phyloP scores from a whole-genome alignment of 92 coral and sea anemone genomes.

The Bergia puertoricense region DNA sequence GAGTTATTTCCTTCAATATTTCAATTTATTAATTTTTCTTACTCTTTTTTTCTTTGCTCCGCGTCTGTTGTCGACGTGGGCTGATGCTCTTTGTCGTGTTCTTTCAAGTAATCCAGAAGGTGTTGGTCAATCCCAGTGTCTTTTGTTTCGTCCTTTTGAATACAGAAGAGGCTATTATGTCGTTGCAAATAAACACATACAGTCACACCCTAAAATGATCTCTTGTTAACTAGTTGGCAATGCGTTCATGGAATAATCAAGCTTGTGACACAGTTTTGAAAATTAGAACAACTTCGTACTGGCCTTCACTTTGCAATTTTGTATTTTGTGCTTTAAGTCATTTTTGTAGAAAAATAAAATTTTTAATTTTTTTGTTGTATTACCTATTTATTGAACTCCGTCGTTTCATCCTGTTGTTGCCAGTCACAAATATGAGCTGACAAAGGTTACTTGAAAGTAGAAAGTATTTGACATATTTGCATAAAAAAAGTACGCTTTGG shows the following conservation, averaged over 20 bases:
- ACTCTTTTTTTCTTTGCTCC: neutral
- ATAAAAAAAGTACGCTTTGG: too few relatives aligned
- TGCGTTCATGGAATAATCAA: too few relatives aligned
- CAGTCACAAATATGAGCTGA: neutral
- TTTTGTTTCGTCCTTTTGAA: neutral
- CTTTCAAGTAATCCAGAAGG: conserved; percentile 22
- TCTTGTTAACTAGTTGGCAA: neutral
- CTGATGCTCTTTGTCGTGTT: neutral
- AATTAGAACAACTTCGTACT: too few relatives aligned
- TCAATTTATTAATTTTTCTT: neutral
- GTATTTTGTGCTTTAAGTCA: neutral
- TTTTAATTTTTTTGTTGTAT: too few relatives aligned
- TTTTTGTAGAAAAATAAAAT: too few relatives aligned
- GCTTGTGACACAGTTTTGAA: too few relatives aligned
- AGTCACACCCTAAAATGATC: neutral
- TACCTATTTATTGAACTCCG: too few relatives aligned
- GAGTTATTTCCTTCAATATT: too few relatives aligned
- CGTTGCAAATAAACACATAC: neutral
- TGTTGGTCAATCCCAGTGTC: neutral
- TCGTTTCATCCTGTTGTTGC: too few relatives aligned
- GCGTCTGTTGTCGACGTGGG: neutral
- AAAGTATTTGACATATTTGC: too few relatives aligned
- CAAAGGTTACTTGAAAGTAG: neutral
- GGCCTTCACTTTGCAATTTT: neutral
- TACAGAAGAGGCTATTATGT: neutral